phyloP scores from a whole-genome alignment of 2,797 vertebrate species.

The Tarsius wallacei region DNA sequence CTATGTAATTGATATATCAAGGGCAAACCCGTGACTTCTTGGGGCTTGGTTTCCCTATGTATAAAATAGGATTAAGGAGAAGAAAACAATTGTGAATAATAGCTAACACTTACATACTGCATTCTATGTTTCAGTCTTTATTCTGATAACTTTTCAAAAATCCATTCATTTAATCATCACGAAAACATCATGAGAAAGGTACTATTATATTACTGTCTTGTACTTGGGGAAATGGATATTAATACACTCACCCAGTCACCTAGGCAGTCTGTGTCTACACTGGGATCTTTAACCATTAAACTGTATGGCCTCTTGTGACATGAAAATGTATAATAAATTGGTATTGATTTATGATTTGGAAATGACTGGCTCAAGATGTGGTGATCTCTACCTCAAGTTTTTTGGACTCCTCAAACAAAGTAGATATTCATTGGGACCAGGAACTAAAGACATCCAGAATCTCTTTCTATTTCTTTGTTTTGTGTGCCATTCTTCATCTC shows the following conservation, averaged over 20 bases:
- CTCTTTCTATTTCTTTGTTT: background rate
- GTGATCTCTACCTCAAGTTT: background rate
- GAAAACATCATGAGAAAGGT: background rate
- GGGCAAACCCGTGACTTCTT: background rate
- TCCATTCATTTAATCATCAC: background rate
- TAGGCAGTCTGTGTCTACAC: background rate
- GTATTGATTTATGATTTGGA: background rate
- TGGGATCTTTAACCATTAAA: background rate
- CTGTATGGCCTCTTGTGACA: background rate
- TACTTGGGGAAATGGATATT: background rate
- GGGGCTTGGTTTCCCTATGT: background rate
- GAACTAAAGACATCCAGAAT: background rate
- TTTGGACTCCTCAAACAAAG: background rate
- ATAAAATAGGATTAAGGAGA: slow-evolving; percentile 1
- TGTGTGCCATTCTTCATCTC: background rate
- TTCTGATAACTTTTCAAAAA: background rate
- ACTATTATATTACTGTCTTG: background rate
- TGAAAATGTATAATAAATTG: background rate
- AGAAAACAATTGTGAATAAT: background rate
- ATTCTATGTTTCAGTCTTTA: slow-evolving; percentile 15
- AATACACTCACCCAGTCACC: background rate
- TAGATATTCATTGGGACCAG: background rate
- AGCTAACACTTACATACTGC: background rate
- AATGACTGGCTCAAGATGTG: background rate
- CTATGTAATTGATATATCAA: background rate